A percentile compares a stretch with the other conserved stretches of the same genome.
phyloP scores from a whole-genome alignment of 1,140 invertebrate species.

The Caenorhabditis remanei region DNA sequence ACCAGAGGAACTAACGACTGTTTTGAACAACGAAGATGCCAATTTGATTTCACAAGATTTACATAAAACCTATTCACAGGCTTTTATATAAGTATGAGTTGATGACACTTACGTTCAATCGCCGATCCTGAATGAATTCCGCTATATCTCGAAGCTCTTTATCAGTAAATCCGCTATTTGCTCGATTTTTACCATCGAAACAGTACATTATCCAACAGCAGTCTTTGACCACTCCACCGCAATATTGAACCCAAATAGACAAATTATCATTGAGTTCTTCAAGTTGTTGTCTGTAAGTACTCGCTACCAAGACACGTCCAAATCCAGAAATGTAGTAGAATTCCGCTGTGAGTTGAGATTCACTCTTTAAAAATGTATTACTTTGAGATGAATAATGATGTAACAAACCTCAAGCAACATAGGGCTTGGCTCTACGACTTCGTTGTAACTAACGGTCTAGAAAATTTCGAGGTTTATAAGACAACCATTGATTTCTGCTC shows the following conservation, averaged over 20 bases:
- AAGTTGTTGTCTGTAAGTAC: neutral
- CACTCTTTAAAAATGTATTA: neutral
- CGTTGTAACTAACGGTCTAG: neutral
- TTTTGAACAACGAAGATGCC: too few relatives aligned
- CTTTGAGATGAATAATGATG: too few relatives aligned
- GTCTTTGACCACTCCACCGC: neutral
- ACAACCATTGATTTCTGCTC: too few relatives aligned
- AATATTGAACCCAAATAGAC: neutral
- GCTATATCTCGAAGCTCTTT: neutral
- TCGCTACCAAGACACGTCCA: neutral
- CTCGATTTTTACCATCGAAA: neutral
- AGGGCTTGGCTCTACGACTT: neutral
- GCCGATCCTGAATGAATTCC: neutral
- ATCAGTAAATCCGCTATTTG: neutral
- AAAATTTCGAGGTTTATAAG: too few relatives aligned
- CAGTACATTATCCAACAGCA: neutral
- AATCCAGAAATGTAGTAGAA: conserved; percentile 5
- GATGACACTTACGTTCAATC: too few relatives aligned
- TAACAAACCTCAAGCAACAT: too few relatives aligned
- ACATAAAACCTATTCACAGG: too few relatives aligned
- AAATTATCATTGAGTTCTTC: neutral
- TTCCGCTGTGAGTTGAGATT: neutral
- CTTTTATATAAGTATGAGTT: too few relatives aligned
- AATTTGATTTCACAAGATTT: too few relatives aligned
- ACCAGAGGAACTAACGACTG: too few relatives aligned